phyloP scores from a whole-genome alignment of 2,888 invertebrate species.

The Eristalis pertinax region DNA sequence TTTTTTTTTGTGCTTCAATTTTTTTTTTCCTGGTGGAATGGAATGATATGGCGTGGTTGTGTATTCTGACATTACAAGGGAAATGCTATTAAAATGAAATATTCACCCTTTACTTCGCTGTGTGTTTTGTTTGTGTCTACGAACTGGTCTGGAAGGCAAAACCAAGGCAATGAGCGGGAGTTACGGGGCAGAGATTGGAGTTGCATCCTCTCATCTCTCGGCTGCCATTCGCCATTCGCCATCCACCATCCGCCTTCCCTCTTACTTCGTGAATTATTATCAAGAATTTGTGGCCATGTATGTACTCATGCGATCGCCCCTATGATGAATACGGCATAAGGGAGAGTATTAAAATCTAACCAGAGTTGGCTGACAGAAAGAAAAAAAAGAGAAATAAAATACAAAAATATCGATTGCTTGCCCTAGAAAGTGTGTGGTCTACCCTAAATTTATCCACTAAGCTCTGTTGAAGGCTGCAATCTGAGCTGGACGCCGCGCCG shows the following conservation, averaged over 20 bases:
- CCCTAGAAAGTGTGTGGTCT: background rate
- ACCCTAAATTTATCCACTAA: background rate
- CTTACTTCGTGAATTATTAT: conserved; percentile 43
- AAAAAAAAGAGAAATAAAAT: no score
- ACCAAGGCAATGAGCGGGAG: background rate
- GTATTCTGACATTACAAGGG: conserved; percentile 52
- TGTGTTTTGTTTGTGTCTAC: background rate
- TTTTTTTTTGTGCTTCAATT: background rate
- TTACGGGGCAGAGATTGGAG: background rate
- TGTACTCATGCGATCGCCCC: conserved; percentile 14
- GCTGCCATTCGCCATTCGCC: no score
- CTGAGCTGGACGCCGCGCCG: background rate
- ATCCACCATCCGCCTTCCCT: background rate
- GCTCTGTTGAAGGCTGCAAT: background rate
- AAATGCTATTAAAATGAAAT: conserved; percentile 66
- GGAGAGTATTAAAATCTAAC: conserved; percentile 13
- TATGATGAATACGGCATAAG: conserved; percentile 38
- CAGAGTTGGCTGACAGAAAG: background rate
- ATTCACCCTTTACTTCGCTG: conserved; percentile 42
- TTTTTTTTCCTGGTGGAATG: background rate
- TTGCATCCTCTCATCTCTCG: background rate
- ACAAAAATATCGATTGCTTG: background rate
- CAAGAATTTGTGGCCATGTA: conserved; percentile 29
- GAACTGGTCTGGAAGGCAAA: background rate
- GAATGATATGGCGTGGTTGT: conserved; percentile 35